Conservation (phyloP, 2,113 vertebrate genomes). For the Psilopogon haemacephalus region DNA sequence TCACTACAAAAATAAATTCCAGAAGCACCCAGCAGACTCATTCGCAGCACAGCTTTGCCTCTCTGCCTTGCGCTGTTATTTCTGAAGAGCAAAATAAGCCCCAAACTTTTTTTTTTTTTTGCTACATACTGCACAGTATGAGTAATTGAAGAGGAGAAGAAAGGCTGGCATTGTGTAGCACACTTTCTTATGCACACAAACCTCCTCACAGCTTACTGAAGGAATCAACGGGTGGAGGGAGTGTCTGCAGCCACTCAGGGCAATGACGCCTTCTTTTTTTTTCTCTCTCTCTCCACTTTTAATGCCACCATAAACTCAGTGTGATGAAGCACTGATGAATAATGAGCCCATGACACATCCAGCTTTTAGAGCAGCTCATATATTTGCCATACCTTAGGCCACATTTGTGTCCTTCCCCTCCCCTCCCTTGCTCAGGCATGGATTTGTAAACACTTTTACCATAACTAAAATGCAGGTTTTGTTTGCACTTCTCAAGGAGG, state of each 20-base stretch:
- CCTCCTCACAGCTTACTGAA: slow-evolving; percentile 66
- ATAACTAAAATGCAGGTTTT: neutral
- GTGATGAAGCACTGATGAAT: slow-evolving; percentile 63
- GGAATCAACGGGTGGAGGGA: slow-evolving; percentile 66
- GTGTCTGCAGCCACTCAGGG: slow-evolving; percentile 60
- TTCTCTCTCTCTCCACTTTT: slow-evolving; percentile 53
- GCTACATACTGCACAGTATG: slow-evolving; percentile 64
- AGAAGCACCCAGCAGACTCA: neutral
- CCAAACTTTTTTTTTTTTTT: neutral
- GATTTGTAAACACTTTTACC: slow-evolving; percentile 10
- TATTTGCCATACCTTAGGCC: neutral
- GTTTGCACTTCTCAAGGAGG: neutral
- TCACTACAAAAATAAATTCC: neutral
- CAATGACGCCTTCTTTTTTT: slow-evolving; percentile 42
- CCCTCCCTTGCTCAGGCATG: rapidly evolving
- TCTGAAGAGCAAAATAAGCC: slow-evolving; percentile 48
- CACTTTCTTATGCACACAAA: slow-evolving; percentile 58
- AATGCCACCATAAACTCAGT: slow-evolving; percentile 61
- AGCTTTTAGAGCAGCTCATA: slow-evolving; percentile 33
- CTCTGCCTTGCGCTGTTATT: slow-evolving; percentile 45
- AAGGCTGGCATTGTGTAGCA: slow-evolving; percentile 65
- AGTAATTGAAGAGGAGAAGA: slow-evolving; percentile 69
- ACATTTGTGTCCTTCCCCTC: neutral
- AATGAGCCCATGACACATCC: slow-evolving; percentile 37
- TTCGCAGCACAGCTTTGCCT: neutral